Evolutionary conservation across 2,888 invertebrate species (phyloP).

Genomic region (Dendrolimus houi): DNA sequence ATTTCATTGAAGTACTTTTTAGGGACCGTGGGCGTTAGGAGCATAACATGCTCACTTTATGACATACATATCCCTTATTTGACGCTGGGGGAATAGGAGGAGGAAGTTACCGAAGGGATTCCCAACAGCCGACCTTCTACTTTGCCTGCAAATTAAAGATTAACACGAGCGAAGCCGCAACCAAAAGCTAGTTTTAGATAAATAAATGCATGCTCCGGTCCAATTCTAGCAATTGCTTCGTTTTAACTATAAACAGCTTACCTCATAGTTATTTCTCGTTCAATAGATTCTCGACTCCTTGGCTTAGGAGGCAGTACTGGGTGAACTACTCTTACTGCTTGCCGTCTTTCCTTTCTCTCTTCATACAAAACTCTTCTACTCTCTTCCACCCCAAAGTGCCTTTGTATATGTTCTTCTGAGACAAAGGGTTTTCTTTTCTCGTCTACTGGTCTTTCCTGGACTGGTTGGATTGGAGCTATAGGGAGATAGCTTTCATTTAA

Average conservation of each 20-base stretch:
- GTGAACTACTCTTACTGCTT: conserved; percentile 19
- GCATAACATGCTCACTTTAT: too few relatives aligned
- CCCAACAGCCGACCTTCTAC: too few relatives aligned
- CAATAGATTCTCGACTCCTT: conserved; percentile 55
- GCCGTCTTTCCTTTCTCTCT: conserved; percentile 35
- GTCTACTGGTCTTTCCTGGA: conserved; percentile 37
- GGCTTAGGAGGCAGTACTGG: conserved; percentile 60
- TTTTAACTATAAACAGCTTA: conserved; percentile 11
- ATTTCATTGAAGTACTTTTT: too few relatives aligned
- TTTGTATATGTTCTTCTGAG: conserved; percentile 64
- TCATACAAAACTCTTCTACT: conserved; percentile 56
- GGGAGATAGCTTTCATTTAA: conserved; percentile 44
- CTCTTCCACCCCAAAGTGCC: conserved; percentile 65
- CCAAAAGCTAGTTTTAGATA: too few relatives aligned
- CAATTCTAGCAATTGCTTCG: too few relatives aligned
- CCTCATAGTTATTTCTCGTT: conserved; percentile 71
- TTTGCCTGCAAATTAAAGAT: too few relatives aligned
- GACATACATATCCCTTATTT: too few relatives aligned
- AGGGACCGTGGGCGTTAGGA: too few relatives aligned
- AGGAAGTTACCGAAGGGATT: too few relatives aligned
- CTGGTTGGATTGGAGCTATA: conserved; percentile 23
- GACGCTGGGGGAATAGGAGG: too few relatives aligned
- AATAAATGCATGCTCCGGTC: too few relatives aligned
- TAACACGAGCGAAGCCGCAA: too few relatives aligned
- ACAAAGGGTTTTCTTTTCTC: conserved; percentile 63